These are phyloP conservation scores for Dolichopus griseipennis DNA, from an alignment of 2,888 invertebrate genomes.

Conservation along the genomic window DNA sequence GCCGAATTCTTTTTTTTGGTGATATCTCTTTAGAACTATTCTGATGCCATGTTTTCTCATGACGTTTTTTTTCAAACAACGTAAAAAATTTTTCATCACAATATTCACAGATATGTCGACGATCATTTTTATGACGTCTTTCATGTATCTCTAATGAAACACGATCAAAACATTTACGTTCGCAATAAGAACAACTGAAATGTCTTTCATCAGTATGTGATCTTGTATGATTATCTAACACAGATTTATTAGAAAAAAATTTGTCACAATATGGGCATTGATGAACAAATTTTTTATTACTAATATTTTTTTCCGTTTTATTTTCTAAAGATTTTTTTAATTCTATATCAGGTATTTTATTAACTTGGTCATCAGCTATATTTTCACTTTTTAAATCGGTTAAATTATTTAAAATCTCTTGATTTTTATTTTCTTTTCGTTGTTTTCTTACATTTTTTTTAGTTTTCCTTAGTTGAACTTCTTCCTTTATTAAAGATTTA, in stretches of 20 bases:
- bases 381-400: no score
- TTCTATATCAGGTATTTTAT: no score
- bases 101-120: background rate
- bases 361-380: no score
- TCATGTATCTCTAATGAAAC: background rate
- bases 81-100: background rate
- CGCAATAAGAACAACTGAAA: background rate
- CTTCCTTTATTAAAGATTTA: background rate
- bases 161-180: background rate
- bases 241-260: background rate
- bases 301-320: background rate
- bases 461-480: background rate
- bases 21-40: background rate
- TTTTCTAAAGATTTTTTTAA: no score
- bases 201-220: background rate
- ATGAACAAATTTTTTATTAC: background rate
- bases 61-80: background rate
- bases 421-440: no score
- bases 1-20: background rate
- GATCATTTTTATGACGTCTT: background rate
- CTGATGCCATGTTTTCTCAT: background rate
- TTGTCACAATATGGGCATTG: slow-evolving; percentile 1
- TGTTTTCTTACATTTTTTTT: background rate
- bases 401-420: no score
- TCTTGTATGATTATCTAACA: background rate